Base-by-base conservation (phyloP, 2,113 vertebrate genomes). In the Petromus typicus region DNA sequence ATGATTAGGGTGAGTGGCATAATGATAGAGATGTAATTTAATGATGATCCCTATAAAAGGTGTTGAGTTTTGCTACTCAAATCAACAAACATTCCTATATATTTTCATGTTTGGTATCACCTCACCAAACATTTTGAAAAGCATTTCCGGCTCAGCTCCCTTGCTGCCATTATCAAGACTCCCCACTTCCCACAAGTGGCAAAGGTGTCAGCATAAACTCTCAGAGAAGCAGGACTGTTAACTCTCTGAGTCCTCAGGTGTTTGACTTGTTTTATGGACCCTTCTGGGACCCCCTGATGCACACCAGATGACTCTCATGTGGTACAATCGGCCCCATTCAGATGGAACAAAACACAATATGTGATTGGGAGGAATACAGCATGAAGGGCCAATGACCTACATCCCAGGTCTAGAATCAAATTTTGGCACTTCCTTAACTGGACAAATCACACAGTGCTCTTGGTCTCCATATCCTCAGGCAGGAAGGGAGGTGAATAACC, bases 391-490 rank as follows among this genome's bases (percentile, higher is more conserved):
- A 64, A 40, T 81, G 89, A 81, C 48, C 91, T 54, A 81, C 11
- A 66, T 89, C 91, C 43, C 40, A 79, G 73, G 10, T 64, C 18
- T 34, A 95, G 59, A 92, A 66, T 93, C 89, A 95, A 69, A 92
- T 18, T 2, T 45, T 94, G 71, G 13, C 76, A 86, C 22, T 57
- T 79, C 83, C 40, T 76, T 82, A 82, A n/a, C 82, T 78, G 56
- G 82, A 86, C 25, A 90, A 40, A 20, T 56, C 84, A 86, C 91
- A 86, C 7, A 71, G 69, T 90, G 76, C 75, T 48, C 43, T 84
- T 51, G 43, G 57, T n/a, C 59, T 87, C 34, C 13, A 51, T 20
- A 57, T n/a, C 27, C 51, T 95, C 71, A 13, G 66, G 51, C 76
- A 32, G 87, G 79, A 96, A 86, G 79, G 64, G 12, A 92, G 64